Conservation (phyloP, 2,113 vertebrate species). For the Dascyllus trimaculatus region DNA sequence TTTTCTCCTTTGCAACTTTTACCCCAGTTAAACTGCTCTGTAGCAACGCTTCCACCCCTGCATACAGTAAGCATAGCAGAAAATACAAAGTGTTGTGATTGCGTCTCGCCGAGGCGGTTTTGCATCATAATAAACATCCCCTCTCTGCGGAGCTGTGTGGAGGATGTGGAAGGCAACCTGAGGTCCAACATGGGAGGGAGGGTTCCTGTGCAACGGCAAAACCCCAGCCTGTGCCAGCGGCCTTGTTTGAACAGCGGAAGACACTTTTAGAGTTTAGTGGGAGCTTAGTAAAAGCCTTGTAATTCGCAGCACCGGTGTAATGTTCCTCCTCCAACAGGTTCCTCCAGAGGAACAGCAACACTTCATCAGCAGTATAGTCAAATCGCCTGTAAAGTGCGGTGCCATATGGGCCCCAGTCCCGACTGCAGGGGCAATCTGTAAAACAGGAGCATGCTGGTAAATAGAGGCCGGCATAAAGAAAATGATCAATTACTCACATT, state of each 20-base stretch:
- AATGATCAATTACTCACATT: constrained; percentile 99
- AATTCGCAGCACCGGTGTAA: constrained; percentile 58
- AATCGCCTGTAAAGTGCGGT: constrained; percentile 88
- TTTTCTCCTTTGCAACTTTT: constrained; percentile 43
- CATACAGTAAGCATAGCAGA: constrained; percentile 57
- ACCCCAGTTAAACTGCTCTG: constrained; percentile 52
- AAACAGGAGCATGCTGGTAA: constrained; percentile 94
- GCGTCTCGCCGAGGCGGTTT: constrained; percentile 69
- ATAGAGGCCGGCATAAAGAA: constrained; percentile 90
- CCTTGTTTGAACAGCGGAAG: constrained; percentile 77
- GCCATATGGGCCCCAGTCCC: constrained; percentile 96
- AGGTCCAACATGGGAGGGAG: constrained; percentile 72
- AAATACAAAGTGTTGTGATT: constrained; percentile 76
- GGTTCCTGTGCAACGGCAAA: constrained; percentile 77
- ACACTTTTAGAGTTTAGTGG: constrained; percentile 70
- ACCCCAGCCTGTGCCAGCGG: constrained; percentile 66
- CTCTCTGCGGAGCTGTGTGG: constrained; percentile 71
- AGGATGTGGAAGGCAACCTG: constrained; percentile 80
- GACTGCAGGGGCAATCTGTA: constrained; percentile 95
- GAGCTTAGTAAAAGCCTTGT: constrained; percentile 60
- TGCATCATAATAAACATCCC: constrained; percentile 84
- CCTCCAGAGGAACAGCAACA: constrained; percentile 84
- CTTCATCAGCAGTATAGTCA: constrained; percentile 88
- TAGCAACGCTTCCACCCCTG: constrained; percentile 45
- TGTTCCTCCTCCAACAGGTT: constrained; percentile 90